Evolutionary conservation across 1,140 invertebrate species (phyloP).

Genomic region (Zaprionus davidi): DNA sequence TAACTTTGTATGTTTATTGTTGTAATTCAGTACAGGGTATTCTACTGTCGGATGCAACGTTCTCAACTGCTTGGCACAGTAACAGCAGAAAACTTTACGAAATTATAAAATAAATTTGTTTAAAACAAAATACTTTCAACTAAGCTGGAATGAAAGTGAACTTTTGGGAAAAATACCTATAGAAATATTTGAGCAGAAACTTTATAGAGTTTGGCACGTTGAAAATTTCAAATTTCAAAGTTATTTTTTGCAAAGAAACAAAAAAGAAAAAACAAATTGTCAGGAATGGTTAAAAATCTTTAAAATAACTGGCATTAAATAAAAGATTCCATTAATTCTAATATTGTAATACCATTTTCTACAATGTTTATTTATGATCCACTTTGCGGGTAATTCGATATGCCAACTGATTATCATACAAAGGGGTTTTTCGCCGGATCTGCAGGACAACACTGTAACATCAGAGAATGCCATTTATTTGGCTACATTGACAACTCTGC

Average conservation of each 20-base stretch:
- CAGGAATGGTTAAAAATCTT: not conserved
- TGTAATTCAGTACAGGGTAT: not conserved
- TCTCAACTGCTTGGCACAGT: not conserved
- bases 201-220: conserved; percentile 18
- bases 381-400: not conserved
- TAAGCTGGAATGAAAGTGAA: conserved; percentile 2
- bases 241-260: not conserved
- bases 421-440: conserved; percentile 37
- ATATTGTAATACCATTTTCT: not conserved
- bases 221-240: not conserved
- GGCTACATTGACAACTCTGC: conserved; percentile 59
- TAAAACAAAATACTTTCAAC: conserved; percentile 10
- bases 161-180: not conserved
- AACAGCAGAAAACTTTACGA: not conserved
- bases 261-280: not conserved
- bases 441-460: conserved; percentile 13
- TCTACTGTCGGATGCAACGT: not conserved
- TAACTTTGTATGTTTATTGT: too few species aligned
- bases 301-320: not conserved
- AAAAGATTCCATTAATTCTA: not conserved
- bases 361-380: not conserved
- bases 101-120: conserved; percentile 6
- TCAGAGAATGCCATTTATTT: conserved; percentile 45
- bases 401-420: conserved; percentile 66
- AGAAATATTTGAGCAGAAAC: not conserved